phyloP scores from a whole-genome alignment of 2,113 vertebrate genomes.

The Sphyrna mokarran region DNA sequence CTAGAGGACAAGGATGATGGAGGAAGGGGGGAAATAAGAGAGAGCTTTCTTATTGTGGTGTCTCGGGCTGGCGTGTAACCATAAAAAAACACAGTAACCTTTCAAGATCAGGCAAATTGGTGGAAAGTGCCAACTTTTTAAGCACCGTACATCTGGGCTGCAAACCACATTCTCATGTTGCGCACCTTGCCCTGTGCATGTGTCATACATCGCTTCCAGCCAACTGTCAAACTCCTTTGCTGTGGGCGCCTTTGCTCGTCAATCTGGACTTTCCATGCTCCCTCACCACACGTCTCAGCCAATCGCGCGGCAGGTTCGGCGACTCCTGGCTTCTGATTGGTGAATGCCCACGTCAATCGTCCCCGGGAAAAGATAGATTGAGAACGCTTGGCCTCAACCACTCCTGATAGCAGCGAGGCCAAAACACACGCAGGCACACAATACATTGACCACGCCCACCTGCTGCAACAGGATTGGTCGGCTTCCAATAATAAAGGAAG shows the following conservation, averaged over 20 bases:
- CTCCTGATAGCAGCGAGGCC: not conserved
- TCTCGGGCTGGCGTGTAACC: not conserved
- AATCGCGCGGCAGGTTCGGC: not conserved
- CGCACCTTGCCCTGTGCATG: not conserved
- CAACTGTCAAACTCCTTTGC: not conserved
- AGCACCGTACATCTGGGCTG: not conserved
- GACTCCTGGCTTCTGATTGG: not conserved
- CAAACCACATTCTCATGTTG: not conserved
- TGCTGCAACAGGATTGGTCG: not conserved
- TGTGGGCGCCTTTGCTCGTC: too few relatives aligned
- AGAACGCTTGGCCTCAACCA: not conserved
- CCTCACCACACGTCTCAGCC: not conserved
- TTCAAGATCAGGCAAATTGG: not conserved
- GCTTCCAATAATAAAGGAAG: conserved; percentile 21
- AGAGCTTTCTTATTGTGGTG: not conserved
- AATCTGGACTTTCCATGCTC: not conserved
- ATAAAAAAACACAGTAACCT: not conserved
- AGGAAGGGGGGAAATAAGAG: too few relatives aligned
- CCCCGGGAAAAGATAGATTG: not conserved
- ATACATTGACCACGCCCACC: not conserved
- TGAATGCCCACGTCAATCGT: not conserved
- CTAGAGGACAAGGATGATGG: not conserved
- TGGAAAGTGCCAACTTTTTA: not conserved
- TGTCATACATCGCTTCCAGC: not conserved
- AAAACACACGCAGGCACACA: not conserved